Base-by-base conservation (phyloP, 2,888 invertebrate genomes). In the Melieria picta region DNA sequence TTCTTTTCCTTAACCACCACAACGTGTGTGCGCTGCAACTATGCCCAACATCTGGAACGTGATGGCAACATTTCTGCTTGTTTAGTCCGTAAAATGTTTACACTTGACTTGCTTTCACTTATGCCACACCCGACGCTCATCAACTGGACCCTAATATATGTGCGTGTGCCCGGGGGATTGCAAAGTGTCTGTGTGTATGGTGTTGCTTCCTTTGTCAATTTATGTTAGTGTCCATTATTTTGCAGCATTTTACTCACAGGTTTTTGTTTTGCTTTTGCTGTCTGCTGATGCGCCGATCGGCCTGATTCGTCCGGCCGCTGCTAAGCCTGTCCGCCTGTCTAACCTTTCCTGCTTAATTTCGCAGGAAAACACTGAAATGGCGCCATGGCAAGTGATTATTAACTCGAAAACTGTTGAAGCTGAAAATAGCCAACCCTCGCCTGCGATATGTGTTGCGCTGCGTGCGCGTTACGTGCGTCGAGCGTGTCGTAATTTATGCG, bases 391-490 rank as follows among this genome's bases (percentile, higher is more conserved):
- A 80, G 77, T 77, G 76, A 77, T 77, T 79, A 76, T 80, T 76
- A 78, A 75, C 74, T 75, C 77, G 74, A 77, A 77, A 80, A 77
- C 80, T 80, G 80, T 80, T 80, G 82, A 79, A 79, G 81, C 80
- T 77, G 81, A 81, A 82, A 82, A 76, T 77, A 76, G 74, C 74
- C 52, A 13, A 30, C 30, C 30, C 30, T 30, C 30, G n/a, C 30
- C 16, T 4, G 13, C 30, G 9, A 56, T 30, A 30, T 30, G 30
- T 30, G 30, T 30, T 30, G 30, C 30, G 30, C 30, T 30, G 30
- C 30, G 30, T 30, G 30, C 30, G 30, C 30, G 30, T 3, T 2
- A 30, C 30, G 30, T 30, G 30, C 30, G 30, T 30, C 30, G 30
- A 30, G 30, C 30, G 30, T 30, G 30, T 30, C 30, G 30, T 30